Evolutionary conservation across 2,888 invertebrate genomes (phyloP).

Genomic region (Pantelozetes paolii): DNA sequence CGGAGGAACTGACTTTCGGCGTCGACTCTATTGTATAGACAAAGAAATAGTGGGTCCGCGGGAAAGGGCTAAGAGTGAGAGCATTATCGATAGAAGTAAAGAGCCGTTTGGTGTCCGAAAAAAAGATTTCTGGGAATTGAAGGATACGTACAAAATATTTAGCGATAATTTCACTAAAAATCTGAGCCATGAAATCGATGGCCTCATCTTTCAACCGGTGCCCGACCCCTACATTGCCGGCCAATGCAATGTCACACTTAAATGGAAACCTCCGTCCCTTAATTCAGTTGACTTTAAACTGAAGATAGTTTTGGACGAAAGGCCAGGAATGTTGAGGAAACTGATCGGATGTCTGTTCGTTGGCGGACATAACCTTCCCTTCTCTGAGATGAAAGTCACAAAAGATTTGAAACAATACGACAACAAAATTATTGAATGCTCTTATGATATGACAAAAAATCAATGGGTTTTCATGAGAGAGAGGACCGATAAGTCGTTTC

Average conservation of each 20-base stretch:
- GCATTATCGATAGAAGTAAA: conserved; percentile 65
- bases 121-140: conserved; percentile 81
- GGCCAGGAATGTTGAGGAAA: conserved; percentile 64
- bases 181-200: conserved; percentile 91
- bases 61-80: conserved; percentile 68
- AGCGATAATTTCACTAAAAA: conserved; percentile 79
- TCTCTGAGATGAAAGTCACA: conserved; percentile 68
- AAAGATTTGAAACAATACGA: conserved; percentile 72
- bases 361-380: conserved; percentile 62
- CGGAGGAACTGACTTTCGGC: conserved; percentile 70
- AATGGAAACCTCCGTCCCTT: conserved; percentile 92
- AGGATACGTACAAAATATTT: conserved; percentile 50
- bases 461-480: conserved; percentile 93
- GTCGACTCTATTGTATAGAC: conserved; percentile 69
- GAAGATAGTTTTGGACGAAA: conserved; percentile 68
- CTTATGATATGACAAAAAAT: conserved; percentile 55
- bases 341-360: conserved; percentile 74
- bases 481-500: conserved; percentile 77
- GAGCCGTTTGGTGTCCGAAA: conserved; percentile 87
- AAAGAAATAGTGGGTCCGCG: conserved; percentile 60
- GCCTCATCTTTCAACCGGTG: conserved; percentile 93
- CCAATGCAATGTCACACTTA: conserved; percentile 74
- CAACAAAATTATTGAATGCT: conserved; percentile 93
- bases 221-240: conserved; percentile 80
- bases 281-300: conserved; percentile 95